A percentile compares a stretch with the other conserved stretches of the same genome.
Conservation (phyloP, 2,888 invertebrate genomes). For the Elysia crispata region DNA sequence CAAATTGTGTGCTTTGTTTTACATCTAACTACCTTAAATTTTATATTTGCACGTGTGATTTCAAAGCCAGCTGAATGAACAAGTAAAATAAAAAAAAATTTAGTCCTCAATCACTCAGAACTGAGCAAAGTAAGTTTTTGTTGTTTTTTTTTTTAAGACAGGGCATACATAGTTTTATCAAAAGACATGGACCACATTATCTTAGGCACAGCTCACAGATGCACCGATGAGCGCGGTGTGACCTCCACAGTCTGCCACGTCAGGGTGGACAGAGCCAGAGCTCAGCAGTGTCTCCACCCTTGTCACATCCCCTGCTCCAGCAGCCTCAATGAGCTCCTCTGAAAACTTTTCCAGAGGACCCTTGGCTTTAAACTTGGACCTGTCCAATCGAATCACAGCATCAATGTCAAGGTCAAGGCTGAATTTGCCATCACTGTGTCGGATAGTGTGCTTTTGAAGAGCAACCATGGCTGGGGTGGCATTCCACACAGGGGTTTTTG, state of each 20-base stretch:
- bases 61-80: no score
- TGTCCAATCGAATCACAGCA: slow-evolving; percentile 52
- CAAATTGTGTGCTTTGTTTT: no score
- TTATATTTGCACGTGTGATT: no score
- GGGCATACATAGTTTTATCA: no score
- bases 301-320: slow-evolving; percentile 65
- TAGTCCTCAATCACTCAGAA: no score
- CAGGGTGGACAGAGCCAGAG: slow-evolving; percentile 68
- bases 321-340: slow-evolving; percentile 68
- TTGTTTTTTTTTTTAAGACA: no score
- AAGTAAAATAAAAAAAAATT: no score
- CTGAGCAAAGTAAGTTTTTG: no score
- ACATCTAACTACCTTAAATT: no score
- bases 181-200: no score
- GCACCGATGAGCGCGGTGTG: slow-evolving; percentile 75
- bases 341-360: slow-evolving; percentile 71
- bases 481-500: slow-evolving; percentile 68
- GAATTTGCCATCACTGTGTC: slow-evolving; percentile 56
- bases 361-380: slow-evolving; percentile 60
- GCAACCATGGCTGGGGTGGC: slow-evolving; percentile 68
- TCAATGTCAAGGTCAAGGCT: slow-evolving; percentile 30
- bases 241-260: slow-evolving; percentile 74
- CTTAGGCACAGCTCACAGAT: no score
- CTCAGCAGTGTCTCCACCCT: slow-evolving; percentile 69
- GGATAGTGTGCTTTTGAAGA: slow-evolving; percentile 72